Evolutionary conservation across 2,888 invertebrate species (phyloP), one percentile per base, ranked within the genome.

Genomic region (Gastracanthus pulcherrimus): DNA sequence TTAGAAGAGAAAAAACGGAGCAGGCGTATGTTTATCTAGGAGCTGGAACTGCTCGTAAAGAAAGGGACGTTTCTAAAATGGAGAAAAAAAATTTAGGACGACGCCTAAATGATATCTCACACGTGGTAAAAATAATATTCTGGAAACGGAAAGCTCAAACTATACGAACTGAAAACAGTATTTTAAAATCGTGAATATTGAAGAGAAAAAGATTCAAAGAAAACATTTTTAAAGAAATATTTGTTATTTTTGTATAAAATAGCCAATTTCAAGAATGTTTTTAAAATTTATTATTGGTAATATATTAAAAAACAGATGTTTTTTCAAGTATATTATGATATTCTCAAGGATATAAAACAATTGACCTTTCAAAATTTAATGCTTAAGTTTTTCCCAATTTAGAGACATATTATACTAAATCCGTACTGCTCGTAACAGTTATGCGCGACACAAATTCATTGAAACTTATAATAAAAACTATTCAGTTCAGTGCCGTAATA

Each of bases 391-490:
- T 5, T 6, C 0, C 38, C 13, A 38, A 38, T 38, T 7, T 7
- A n/a, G n/a, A n/a, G n/a, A n/a, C n/a, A n/a, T n/a, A n/a, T n/a
- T n/a, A n/a, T n/a, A n/a, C n/a, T n/a, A n/a, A n/a, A n/a, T n/a
- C n/a, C 9, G 13, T 19, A 41, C 11, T 19, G 7, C n/a, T 31
- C n/a, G n/a, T 70, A 19, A 70, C 36, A 5, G 19, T 70, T 51
- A 13, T 16, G 16, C 55, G 9, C 7, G 11, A 34, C 19, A 36
- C 19, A 55, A 70, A 55, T 64, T 75, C 26, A 36, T 51, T 66
- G 23, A 66, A 75, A 51, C 51, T 48, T 38, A n/a, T n/a, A 51
- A 75, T 66, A 75, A 66, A 51, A 75, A 9, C 48, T 2, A 7
- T 26, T n/a, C n/a, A n/a, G n/a, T n/a, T n/a, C n/a, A n/a, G n/a